phyloP scores from a whole-genome alignment of 2,113 vertebrate genomes.

The Tragelaphus scriptus region DNA sequence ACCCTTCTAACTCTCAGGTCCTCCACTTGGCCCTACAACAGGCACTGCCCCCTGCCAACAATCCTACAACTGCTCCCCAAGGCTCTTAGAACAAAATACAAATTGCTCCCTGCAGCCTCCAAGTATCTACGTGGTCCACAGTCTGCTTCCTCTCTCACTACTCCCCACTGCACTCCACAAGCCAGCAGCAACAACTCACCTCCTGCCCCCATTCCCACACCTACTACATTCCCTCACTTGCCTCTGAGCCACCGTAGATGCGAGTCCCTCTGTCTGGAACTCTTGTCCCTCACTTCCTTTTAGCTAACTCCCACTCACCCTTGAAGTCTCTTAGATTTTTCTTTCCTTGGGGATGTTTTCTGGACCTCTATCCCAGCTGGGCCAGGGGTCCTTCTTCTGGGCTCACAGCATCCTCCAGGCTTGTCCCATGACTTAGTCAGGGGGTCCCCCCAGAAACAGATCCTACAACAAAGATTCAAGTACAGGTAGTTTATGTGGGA shows the following conservation, averaged over 20 bases:
- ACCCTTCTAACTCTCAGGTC: not conserved
- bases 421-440: not conserved
- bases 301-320: not conserved
- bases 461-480: not conserved
- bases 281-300: not conserved
- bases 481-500: not conserved
- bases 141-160: not conserved
- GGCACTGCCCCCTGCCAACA: not conserved
- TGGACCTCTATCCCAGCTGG: not conserved
- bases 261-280: not conserved
- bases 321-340: not conserved
- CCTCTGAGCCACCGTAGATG: not conserved
- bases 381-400: not conserved
- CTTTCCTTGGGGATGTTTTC: not conserved
- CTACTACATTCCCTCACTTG: not conserved
- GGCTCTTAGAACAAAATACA: not conserved
- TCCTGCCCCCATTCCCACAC: fast-evolving
- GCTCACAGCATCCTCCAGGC: not conserved
- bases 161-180: not conserved
- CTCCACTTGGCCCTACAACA: not conserved
- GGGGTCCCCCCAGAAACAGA: not conserved
- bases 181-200: not conserved
- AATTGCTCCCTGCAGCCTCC: not conserved
- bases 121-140: not conserved
- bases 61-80: not conserved